Evolutionary conservation across 2,113 vertebrate species (phyloP), one percentile per base, ranked within the genome.

Genomic region (Antechinus stuartii): DNA sequence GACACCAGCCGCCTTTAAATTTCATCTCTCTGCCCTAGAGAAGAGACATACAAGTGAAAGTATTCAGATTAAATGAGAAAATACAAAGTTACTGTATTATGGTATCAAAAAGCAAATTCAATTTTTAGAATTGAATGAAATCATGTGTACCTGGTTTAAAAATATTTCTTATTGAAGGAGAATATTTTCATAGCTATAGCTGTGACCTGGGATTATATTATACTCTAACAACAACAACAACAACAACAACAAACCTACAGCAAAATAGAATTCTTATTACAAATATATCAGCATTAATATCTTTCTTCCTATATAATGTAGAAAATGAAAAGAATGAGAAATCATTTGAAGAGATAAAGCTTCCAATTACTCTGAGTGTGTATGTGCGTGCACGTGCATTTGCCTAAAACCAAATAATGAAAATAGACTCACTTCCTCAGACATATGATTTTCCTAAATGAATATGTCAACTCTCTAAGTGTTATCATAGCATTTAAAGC

Each of bases 61-160:
- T 0, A 92, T 94, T 91, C 0, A 19, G 54, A 42, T 52, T 24
- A 95, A 96, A 94, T 50, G 19, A 90, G n/a, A 47, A 55, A 4
- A 95, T 49, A 10, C 52, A n/a, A 96, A 27, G 11, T 46, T 91
- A 68, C 47, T 76, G 14, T 76, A n/a, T 76, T n/a, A 76, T n/a
- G 19, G 35, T 19, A n/a, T 76, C 35, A 76, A 76, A 35, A 76
- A 16, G 16, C 1, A n/a, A 76, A 76, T 76, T 4, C 25, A 53
- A 10, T 89, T 97, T 54, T 56, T 84, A 91, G 56, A 76, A 49
- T 49, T 52, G 91, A 92, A 89, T 35, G 16, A 93, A 91, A 35
- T 84, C 68, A 53, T 30, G 0, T 35, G 61, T 30, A 68, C 27
- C 25, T 90, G 4, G 91, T 8, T 61, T 3, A 16, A 46, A 93